These are phyloP conservation scores for Parazoanthus atlanticus DNA, from an alignment of 92 coral and sea anemone genomes.

Conservation along the genomic window DNA sequence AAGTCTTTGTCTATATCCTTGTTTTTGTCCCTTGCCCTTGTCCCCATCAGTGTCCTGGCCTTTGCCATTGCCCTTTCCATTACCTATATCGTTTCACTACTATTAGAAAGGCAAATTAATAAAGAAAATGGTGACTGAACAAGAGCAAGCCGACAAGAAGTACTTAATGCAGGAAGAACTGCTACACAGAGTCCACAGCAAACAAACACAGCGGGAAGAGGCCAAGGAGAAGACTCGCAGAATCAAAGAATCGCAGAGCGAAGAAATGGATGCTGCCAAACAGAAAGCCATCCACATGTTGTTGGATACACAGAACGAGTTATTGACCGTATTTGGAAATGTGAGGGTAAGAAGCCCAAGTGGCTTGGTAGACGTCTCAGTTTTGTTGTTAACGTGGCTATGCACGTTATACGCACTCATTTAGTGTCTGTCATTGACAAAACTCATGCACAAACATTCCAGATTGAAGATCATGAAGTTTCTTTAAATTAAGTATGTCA, in stretches of 20 bases:
- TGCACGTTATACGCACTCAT: no score
- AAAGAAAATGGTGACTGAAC: slow-evolving; percentile 57
- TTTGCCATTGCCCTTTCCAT: background rate
- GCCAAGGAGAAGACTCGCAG: slow-evolving; percentile 82
- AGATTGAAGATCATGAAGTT: no score
- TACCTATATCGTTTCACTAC: background rate
- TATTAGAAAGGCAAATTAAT: slow-evolving; percentile 72
- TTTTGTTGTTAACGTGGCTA: no score
- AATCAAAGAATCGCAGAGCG: slow-evolving; percentile 62
- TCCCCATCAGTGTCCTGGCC: background rate
- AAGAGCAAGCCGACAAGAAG: slow-evolving; percentile 72
- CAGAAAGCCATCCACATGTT: slow-evolving; percentile 81
- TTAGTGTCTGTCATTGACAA: no score
- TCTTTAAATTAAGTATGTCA: no score
- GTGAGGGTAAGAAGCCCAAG: slow-evolving; percentile 42
- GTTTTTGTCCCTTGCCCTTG: background rate
- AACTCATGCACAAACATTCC: no score
- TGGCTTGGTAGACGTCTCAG: background rate
- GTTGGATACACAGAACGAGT: slow-evolving; percentile 81
- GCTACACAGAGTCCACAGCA: slow-evolving; percentile 70
- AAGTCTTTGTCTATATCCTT: no score
- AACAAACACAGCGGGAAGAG: slow-evolving; percentile 62
- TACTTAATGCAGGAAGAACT: slow-evolving; percentile 93
- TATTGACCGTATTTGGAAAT: slow-evolving; percentile 77
- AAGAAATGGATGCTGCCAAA: slow-evolving; percentile 59